Evolutionary conservation across 2,113 vertebrate species (phyloP).

Genomic region (Oenanthe melanoleuca): DNA sequence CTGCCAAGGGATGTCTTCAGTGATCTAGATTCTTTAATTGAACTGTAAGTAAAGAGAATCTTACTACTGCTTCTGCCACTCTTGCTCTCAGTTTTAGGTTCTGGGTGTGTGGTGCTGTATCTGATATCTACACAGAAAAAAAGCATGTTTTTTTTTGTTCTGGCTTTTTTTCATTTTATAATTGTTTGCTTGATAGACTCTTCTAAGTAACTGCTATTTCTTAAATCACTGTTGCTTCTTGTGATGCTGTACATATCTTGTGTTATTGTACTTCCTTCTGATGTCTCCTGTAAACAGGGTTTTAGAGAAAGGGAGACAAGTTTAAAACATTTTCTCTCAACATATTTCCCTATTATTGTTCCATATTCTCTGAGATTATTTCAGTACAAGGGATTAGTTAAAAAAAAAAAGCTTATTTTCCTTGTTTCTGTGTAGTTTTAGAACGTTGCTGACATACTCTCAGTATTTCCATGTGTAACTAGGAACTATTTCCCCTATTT

Average conservation of each 20-base stretch:
- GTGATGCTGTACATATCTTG: not conserved
- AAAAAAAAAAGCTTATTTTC: not conserved
- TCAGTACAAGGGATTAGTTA: not conserved
- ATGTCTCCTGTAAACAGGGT: not conserved
- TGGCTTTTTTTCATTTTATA: not conserved
- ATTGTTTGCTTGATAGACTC: not conserved
- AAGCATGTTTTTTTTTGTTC: not conserved
- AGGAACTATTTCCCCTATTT: not conserved
- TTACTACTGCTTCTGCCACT: not conserved
- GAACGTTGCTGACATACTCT: not conserved
- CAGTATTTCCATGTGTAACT: not conserved
- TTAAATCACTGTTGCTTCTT: not conserved
- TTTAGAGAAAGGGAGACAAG: not conserved
- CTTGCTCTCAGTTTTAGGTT: not conserved
- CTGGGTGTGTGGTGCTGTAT: not conserved
- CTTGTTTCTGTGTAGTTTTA: not conserved
- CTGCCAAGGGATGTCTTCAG: constrained; percentile 92
- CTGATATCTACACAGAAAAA: not conserved
- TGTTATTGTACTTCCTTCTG: not conserved
- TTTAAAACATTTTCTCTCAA: not conserved
- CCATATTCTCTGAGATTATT: not conserved
- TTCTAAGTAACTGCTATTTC: not conserved
- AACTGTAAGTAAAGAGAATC: constrained; percentile 87
- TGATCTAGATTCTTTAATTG: constrained; percentile 94
- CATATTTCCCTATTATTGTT: not conserved